Base-by-base conservation (phyloP, 2,797 vertebrate species). In the Vipera ursinii region DNA sequence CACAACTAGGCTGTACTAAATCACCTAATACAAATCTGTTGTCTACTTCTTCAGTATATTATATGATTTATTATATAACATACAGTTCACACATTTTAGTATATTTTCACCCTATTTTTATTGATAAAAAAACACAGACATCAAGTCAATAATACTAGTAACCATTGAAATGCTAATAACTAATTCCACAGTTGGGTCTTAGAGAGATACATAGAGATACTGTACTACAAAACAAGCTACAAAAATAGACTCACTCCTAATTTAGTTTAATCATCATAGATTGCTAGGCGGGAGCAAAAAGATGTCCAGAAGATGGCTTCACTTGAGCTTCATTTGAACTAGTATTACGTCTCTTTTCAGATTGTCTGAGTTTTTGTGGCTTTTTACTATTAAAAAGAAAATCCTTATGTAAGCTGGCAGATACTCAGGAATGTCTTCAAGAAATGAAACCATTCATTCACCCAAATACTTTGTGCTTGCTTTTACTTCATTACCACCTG, bases 161-260 rank as follows among this genome's bases (percentile, higher is more conserved):
- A 20, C 10, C 4, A 61, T 0, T 0, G 2, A 61, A 78, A 1
- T 0, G 44, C 59, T 8, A 59, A 32, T 61, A 24, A 65, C 4
- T 65, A 44, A 91, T 87, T 0, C 44, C 20, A 44, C 59, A 90
- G 0, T 1, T 26, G 48, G 55, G 91, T 12, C 9, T 22, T 32
- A 53, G 51, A 10, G 51, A 53, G 51, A 10, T 17, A 89, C 28
- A 32, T 57, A 38, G 69, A 92, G 78, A 91, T 65, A 93, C 14
- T 78, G 17, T n/a, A 91, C 26, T 57, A 9, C 0, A 17, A 14
- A 7, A 90, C 2, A 38, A 90, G 59, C 22, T 86, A 59, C 26
- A 73, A 92, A 65, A 59, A 22, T 15, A 15, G 2, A 38, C 28
- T 0, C 6, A 0, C 32, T 15, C 57, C 32, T 59, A 59, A 69